phyloP scores from a whole-genome alignment of 2,797 vertebrate genomes.

The Toxotes lorentzi region DNA sequence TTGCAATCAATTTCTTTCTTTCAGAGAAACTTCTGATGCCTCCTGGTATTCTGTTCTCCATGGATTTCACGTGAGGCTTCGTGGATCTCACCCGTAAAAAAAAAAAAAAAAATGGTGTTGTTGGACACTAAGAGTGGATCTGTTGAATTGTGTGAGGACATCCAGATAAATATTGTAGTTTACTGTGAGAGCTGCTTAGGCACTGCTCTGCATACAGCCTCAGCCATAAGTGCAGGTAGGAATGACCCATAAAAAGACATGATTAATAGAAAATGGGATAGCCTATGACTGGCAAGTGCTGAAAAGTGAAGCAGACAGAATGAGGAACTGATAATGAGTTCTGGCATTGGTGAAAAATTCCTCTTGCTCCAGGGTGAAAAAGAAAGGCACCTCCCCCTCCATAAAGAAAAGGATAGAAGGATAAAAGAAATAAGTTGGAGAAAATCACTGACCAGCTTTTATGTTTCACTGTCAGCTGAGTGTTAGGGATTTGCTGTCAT shows the following conservation, averaged over 20 bases:
- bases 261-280: constrained; percentile 71
- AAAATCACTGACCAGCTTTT: constrained; percentile 78
- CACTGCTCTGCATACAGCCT: constrained; percentile 38
- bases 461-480: constrained; percentile 81
- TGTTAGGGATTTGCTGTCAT: constrained; percentile 84
- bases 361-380: constrained; percentile 64
- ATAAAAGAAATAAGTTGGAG: constrained; percentile 76
- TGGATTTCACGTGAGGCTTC: constrained; percentile 57
- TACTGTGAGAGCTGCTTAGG: constrained; percentile 16
- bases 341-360: constrained; percentile 67
- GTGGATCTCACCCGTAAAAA: constrained; percentile 22
- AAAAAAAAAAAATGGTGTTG: neutral
- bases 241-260: constrained; percentile 71
- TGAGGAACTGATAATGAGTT: constrained; percentile 76
- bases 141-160: constrained; percentile 31
- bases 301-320: constrained; percentile 70
- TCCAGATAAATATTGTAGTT: constrained; percentile 50
- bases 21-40: constrained; percentile 72
- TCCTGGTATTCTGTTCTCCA: constrained; percentile 60
- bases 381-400: constrained; percentile 49
- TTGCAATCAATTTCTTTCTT: constrained; percentile 83
- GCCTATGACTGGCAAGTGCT: constrained; percentile 69
- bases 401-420: constrained; percentile 67
- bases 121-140: constrained; percentile 8
- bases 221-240: constrained; percentile 41